phyloP scores from a whole-genome alignment of 2,797 vertebrate species.

The Rhabdophis nuchalis region DNA sequence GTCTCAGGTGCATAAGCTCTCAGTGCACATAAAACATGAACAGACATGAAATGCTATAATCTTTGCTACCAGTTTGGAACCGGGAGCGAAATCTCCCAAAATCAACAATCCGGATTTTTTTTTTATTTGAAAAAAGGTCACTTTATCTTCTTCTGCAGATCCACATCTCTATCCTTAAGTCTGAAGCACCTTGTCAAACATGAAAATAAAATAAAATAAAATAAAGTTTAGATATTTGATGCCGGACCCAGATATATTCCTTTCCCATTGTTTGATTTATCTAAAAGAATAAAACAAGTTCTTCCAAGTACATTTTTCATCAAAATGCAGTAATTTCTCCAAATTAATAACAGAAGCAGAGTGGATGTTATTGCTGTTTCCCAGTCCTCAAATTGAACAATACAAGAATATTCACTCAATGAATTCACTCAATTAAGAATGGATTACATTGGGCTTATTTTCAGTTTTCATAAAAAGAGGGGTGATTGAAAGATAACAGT shows the following conservation, averaged over 20 bases:
- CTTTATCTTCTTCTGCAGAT: not conserved
- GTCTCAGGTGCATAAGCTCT: too few species aligned
- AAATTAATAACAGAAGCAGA: not conserved
- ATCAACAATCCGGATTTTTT: not conserved
- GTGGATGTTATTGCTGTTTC: not conserved
- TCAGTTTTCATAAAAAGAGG: conserved; percentile 27
- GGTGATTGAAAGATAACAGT: conserved; percentile 6
- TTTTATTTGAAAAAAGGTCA: not conserved
- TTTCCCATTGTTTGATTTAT: not conserved
- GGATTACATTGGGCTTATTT: conserved; percentile 14
- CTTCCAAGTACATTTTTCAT: not conserved
- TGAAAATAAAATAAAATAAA: not conserved
- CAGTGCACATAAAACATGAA: not conserved
- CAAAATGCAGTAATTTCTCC: not conserved
- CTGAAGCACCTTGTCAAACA: not conserved
- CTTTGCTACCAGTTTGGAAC: too few species aligned
- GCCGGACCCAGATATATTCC: not conserved
- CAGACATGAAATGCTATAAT: too few species aligned
- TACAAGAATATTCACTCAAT: conserved; percentile 12
- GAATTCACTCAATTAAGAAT: conserved; percentile 18
- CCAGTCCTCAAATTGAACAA: conserved; percentile 22
- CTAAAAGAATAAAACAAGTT: not conserved
- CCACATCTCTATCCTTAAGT: not conserved
- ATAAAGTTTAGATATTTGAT: not conserved
- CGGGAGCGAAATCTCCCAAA: too few species aligned